phyloP scores from a whole-genome alignment of 2,113 vertebrate genomes.

The Pteropus alecto region DNA sequence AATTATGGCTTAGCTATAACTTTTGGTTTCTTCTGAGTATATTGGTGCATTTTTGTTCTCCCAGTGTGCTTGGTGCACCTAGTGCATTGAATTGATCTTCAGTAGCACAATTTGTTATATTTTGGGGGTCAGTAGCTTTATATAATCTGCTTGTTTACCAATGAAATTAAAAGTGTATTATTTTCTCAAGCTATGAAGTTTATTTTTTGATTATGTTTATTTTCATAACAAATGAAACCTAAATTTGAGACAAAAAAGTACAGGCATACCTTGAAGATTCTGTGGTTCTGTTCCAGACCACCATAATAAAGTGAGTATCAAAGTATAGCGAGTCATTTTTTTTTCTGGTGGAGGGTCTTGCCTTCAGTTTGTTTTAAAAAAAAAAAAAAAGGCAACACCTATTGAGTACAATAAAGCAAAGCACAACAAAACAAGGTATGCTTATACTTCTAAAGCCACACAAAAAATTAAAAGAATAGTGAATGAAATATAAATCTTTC shows the following conservation, averaged over 20 bases:
- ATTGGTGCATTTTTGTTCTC: neutral
- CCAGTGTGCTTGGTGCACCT: neutral
- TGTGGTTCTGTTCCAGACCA: neutral
- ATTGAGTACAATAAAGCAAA: too few species aligned
- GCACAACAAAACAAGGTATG: neutral
- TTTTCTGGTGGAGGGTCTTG: neutral
- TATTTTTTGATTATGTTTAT: neutral
- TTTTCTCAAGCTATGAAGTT: neutral
- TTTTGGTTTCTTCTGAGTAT: neutral
- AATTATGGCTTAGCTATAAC: neutral
- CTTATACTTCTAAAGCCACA: neutral
- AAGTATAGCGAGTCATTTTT: neutral
- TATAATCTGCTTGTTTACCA: neutral
- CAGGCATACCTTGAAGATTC: neutral
- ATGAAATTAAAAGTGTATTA: neutral
- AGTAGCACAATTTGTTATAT: neutral
- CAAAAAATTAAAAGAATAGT: neutral
- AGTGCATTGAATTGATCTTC: neutral
- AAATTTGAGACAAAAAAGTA: neutral
- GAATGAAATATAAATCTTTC: neutral
- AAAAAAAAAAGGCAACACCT: neutral
- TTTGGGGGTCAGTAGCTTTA: neutral
- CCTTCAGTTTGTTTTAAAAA: neutral
- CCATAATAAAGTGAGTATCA: neutral
- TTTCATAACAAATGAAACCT: neutral